phyloP scores from a whole-genome alignment of 1,140 invertebrate genomes.

The Hesperophylax magnus region DNA sequence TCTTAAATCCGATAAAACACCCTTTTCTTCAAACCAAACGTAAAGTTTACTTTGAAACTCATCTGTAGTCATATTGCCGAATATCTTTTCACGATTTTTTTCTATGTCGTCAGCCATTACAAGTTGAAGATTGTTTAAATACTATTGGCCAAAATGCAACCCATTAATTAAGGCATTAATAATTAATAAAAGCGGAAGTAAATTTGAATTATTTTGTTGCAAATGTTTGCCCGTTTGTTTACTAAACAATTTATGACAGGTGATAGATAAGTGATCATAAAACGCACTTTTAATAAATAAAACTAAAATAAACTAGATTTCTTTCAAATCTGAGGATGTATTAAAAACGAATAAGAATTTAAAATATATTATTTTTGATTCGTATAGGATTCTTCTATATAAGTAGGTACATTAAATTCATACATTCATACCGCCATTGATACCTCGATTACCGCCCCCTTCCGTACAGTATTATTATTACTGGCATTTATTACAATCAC shows the following conservation, averaged over 20 bases:
- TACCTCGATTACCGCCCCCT: too few species aligned
- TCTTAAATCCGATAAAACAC: slow-evolving; percentile 69
- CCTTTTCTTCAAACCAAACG: slow-evolving; percentile 72
- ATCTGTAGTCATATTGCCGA: slow-evolving; percentile 61
- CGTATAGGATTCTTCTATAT: background rate
- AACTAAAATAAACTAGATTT: too few species aligned
- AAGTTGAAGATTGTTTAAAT: background rate
- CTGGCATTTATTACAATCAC: too few species aligned
- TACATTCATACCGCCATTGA: too few species aligned
- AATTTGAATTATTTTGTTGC: background rate
- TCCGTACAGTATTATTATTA: too few species aligned
- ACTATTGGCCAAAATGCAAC: too few species aligned
- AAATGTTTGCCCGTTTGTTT: background rate
- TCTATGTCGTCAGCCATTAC: slow-evolving; percentile 1
- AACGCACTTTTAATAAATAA: background rate
- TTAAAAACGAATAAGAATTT: background rate
- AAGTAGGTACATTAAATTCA: too few species aligned
- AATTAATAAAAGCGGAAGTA: background rate
- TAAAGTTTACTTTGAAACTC: slow-evolving; percentile 72
- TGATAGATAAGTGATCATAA: slow-evolving; percentile 19
- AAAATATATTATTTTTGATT: background rate
- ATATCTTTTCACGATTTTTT: slow-evolving; percentile 19
- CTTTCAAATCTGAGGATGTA: too few species aligned
- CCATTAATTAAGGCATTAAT: background rate
- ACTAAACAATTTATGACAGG: slow-evolving; percentile 24